Evolutionary conservation across 37 sponge, comb jelly and placozoan species (phyloP), one percentile per base, ranked within the genome.

Genomic region (Agelas oroides): DNA sequence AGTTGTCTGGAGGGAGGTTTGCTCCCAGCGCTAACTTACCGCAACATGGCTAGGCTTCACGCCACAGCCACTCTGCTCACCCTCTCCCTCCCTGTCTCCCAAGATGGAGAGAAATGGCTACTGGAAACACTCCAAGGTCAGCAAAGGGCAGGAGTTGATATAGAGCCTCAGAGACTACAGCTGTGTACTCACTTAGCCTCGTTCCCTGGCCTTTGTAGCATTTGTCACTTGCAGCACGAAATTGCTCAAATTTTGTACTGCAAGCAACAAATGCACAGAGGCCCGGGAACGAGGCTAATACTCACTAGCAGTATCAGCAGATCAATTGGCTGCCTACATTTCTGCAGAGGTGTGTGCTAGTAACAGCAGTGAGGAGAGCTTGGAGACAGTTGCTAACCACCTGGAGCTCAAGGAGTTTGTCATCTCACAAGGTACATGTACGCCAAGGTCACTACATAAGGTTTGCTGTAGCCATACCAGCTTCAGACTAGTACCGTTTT

Each of bases 1-100:
- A 89, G 89, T 60, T 83, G 72, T 30, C 30, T 39, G 59, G 89
- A 82, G 33, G 71, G 82, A 27, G 89, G 89, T 59, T 70, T 89
- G 15, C 70, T 68, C 14, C 41, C 70, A 16, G 57, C 83, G 0
- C 84, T 89, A 19, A 30, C 67, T 14, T 83, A 89, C 23, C 84
- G 89, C 32, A 70, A 83, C 70, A 62, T 73, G 56, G 36, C 84
- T 18, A 59, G 89, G 28, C 78, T 89, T 30, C 65, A 89, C 53
- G 76, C 78, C 34, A 89, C 84, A 19, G 16, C 18, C 27, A 33
- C 66, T 30, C 65, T 89, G 23, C 36, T 87, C 35, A 54, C 32
- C 30, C 89, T 89, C 68, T 24, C 16, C 54, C 66, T 39, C 32
- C 62, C 79, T 66, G 28, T 66, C 62, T 61, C 24, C 79, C 35